Evolutionary conservation across 2,888 invertebrate species (phyloP).

Genomic region (Catocala fraxini): DNA sequence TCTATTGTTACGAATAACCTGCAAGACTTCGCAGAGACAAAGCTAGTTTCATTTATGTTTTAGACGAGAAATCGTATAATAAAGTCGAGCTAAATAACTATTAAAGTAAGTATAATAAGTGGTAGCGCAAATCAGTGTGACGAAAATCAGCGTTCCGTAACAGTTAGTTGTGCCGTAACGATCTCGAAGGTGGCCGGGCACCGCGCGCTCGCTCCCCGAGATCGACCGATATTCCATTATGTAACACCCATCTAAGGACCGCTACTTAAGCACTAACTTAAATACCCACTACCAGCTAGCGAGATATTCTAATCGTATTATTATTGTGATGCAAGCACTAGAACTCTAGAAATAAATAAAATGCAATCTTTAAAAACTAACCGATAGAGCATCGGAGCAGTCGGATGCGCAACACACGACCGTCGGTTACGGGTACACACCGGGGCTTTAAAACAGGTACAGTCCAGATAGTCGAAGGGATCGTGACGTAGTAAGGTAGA

Average conservation of each 20-base stretch:
- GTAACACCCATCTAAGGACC: conserved; percentile 59
- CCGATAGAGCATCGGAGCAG: conserved; percentile 84
- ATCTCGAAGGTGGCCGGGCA: conserved; percentile 43
- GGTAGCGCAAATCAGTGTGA: conserved; percentile 40
- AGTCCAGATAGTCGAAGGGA: conserved; percentile 58
- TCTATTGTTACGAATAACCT: conserved; percentile 30
- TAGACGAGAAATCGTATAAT: conserved; percentile 12
- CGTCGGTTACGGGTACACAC: conserved; percentile 66
- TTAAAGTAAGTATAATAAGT: conserved; percentile 32
- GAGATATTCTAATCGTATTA: conserved; percentile 39
- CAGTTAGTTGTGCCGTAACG: conserved; percentile 55
- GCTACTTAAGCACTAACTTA: conserved; percentile 53
- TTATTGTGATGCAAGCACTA: conserved; percentile 34
- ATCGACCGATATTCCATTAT: conserved; percentile 63
- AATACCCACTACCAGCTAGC: conserved; percentile 41
- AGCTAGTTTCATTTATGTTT: conserved; percentile 55
- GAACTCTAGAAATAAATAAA: conserved; percentile 44
- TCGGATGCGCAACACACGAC: conserved; percentile 82
- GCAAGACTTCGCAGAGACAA: conserved; percentile 49
- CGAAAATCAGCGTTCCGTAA: conserved; percentile 50
- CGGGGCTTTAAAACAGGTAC: conserved; percentile 58
- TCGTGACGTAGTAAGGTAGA: conserved; percentile 56
- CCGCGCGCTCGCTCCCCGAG: conserved; percentile 52
- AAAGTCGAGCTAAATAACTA: conserved; percentile 15
- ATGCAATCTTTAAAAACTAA: conserved; percentile 63